These are phyloP conservation scores for Laticauda laticaudata DNA, from an alignment of 2,113 vertebrate species.

Conservation along the genomic window DNA sequence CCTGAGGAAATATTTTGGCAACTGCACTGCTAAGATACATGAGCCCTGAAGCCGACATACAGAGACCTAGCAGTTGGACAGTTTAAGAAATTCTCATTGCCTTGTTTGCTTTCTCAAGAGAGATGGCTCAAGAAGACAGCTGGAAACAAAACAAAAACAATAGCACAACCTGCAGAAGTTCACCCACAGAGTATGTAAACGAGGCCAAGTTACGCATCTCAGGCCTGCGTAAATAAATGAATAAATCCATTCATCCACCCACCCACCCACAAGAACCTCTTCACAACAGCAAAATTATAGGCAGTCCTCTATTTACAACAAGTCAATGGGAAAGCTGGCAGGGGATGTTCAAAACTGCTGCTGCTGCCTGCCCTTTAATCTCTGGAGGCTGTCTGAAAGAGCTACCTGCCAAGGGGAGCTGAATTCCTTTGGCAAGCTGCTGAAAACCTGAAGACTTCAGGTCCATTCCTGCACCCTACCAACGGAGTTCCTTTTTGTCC, in stretches of 20 bases:
- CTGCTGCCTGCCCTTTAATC: neutral
- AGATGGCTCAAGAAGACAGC: neutral
- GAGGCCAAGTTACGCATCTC: neutral
- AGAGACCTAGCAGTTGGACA: no score
- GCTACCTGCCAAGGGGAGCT: neutral
- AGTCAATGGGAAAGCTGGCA: neutral
- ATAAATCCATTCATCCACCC: neutral
- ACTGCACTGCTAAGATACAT: neutral
- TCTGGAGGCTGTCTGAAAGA: neutral
- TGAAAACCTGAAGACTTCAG: neutral
- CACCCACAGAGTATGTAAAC: neutral
- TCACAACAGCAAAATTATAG: neutral
- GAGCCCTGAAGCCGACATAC: neutral
- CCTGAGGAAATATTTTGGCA: constrained; percentile 1
- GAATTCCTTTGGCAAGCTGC: neutral
- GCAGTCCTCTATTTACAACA: neutral
- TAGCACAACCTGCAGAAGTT: neutral
- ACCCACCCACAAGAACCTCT: neutral
- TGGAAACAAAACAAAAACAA: neutral
- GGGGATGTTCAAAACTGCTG: neutral
- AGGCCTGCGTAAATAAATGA: neutral
- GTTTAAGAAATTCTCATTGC: neutral
- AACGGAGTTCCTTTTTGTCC: neutral
- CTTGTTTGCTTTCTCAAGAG: neutral
- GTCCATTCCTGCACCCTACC: neutral